Conservation (phyloP, 2,888 invertebrate genomes). For the Cantharis nigra region DNA sequence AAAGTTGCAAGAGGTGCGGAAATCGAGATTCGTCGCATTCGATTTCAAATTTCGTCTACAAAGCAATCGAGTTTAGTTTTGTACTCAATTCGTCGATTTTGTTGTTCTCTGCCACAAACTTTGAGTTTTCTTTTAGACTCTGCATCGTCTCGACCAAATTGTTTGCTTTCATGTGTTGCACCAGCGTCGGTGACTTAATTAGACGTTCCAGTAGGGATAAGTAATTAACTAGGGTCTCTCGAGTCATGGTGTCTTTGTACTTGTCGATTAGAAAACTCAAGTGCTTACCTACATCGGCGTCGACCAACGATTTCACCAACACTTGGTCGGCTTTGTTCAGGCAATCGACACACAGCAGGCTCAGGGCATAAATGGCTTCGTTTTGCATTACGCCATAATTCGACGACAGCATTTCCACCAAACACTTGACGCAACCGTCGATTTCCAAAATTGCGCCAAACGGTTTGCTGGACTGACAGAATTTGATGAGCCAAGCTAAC, state of each 20-base stretch:
- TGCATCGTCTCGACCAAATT: conserved; percentile 33
- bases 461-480: conserved; percentile 60
- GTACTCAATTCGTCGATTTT: conserved; percentile 13
- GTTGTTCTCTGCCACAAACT: conserved; percentile 12
- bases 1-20: background rate
- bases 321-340: conserved; percentile 26
- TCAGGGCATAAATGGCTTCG: conserved; percentile 76
- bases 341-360: conserved; percentile 60
- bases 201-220: conserved; percentile 47
- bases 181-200: conserved; percentile 36
- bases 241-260: conserved; percentile 50
- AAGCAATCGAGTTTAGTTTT: background rate
- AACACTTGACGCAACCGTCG: conserved; percentile 72
- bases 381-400: conserved; percentile 88
- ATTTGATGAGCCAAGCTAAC: conserved; percentile 77
- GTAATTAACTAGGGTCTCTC: conserved; percentile 47
- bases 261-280: conserved; percentile 47
- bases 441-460: conserved; percentile 56
- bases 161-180: conserved; percentile 42
- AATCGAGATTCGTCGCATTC: background rate
- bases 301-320: conserved; percentile 30
- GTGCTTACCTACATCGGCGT: conserved; percentile 49
- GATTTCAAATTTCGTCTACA: background rate
- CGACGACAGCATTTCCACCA: conserved; percentile 82
- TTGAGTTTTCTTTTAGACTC: conserved; percentile 20